Base-by-base conservation (phyloP, 2,888 invertebrate species). In the Exephanes ischioxanthus region DNA sequence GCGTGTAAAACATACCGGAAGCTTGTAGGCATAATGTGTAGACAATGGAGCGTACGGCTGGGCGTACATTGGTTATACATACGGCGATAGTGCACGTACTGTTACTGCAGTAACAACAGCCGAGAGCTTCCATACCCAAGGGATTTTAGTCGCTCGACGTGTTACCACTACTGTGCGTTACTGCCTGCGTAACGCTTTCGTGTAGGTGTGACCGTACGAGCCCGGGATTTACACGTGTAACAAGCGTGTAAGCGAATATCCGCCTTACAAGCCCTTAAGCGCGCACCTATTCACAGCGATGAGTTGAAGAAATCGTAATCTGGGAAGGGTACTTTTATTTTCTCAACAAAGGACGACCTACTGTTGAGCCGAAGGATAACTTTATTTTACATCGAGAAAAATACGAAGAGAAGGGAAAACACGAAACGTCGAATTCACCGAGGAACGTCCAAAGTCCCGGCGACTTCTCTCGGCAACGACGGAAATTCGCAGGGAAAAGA, bases 401-500 rank as follows among this genome's bases (percentile, higher is more conserved):
- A 75, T 68, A 66, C 53, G 78, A 51, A 80, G 68, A 77, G 67
- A 53, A 80, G 66, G 33, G 53, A 53, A 68, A 87, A 84, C 77
- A 83, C 33, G 80, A 78, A 85, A 80, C 37, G 85, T 80, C 80
- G 83, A 86, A 85, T 83, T 73, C 80, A 37, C 61, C 45, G 80
- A 75, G 67, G 58, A 78, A 86, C 77, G 71, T 55, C 11, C 14
- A 45, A 79, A 86, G 76, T 72, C 84, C 68, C 76, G 75, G 61
- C 45, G 63, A 58, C 76, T 71, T 71, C 7, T 63, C 72, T 53
- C 68, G 51, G 63, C 41, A 70, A 80, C 79, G 58, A 41, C 66
- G 75, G 67, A 83, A 83, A 83, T 80, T 75, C 75, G 73, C 80
- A 79, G 86, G 80, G 85, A 88, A 88, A 79, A 85, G 87, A 19